Evolutionary conservation across 2,113 vertebrate genomes (phyloP).

Genomic region (Accipiter cooperii): DNA sequence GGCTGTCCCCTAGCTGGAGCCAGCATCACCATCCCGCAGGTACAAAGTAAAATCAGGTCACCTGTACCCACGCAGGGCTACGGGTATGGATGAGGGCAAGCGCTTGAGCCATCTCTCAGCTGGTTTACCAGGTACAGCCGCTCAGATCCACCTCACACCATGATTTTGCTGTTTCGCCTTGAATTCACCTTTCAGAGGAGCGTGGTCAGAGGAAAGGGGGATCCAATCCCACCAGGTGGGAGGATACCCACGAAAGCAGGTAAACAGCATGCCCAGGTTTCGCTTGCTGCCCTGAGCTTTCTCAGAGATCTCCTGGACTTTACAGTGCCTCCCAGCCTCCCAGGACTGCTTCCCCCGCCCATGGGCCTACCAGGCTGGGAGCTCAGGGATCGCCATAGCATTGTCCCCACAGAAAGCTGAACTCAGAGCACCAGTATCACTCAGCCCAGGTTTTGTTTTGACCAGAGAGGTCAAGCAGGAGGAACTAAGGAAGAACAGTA

Average conservation of each 20-base stretch:
- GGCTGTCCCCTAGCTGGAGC: accelerated
- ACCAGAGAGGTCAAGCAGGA: not conserved
- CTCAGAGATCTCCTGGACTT: not conserved
- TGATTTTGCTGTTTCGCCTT: not conserved
- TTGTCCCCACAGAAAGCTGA: not conserved
- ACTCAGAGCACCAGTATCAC: not conserved
- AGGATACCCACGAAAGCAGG: accelerated
- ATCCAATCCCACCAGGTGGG: not conserved
- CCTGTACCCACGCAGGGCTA: accelerated
- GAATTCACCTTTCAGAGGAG: not conserved
- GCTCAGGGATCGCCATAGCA: accelerated
- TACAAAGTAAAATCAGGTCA: accelerated
- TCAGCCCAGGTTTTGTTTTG: not conserved
- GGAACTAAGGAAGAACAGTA: not conserved
- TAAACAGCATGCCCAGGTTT: not conserved
- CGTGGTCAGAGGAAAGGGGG: not conserved
- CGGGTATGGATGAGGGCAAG: accelerated
- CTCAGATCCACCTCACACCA: accelerated
- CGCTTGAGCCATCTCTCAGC: not conserved
- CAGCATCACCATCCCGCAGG: accelerated
- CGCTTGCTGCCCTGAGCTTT: not conserved
- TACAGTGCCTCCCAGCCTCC: not conserved
- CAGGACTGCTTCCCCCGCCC: accelerated
- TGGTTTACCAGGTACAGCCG: accelerated
- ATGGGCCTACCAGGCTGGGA: accelerated